A percentile compares a stretch with the other conserved stretches of the same genome.
These are phyloP conservation scores for Zeus faber DNA, from an alignment of 2,113 vertebrate species.

Conservation along the genomic window DNA sequence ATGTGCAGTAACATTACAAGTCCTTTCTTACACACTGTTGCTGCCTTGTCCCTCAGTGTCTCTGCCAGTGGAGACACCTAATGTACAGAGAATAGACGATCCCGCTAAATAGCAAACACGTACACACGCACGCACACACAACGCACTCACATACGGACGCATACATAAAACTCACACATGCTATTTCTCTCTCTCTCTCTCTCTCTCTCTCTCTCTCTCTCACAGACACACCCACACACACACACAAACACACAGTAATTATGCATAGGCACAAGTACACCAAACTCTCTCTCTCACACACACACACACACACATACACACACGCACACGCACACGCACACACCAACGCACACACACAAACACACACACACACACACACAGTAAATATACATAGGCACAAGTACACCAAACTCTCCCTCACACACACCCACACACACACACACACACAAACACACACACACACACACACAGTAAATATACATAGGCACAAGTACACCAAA, in stretches of 20 bases:
- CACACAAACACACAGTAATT: no score
- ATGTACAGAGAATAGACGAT: constrained; percentile 38
- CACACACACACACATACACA: no score
- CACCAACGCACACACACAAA: not conserved
- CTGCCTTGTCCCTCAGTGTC: constrained; percentile 27
- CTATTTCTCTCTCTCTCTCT: not conserved
- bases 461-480: not conserved
- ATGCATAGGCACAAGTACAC: not conserved
- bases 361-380: no score
- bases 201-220: no score
- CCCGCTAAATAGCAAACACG: no score
- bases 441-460: not conserved
- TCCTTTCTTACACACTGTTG: constrained; percentile 34
- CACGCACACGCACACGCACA: not conserved
- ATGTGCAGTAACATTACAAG: constrained; percentile 52
- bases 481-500: no score
- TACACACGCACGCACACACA: constrained; percentile 4
- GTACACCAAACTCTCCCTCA: no score
- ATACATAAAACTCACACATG: constrained; percentile 2
- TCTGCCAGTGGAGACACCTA: constrained; percentile 34
- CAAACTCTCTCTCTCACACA: not conserved
- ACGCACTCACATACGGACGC: not conserved
- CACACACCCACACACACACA: not conserved
- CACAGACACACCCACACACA: no score
- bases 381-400: no score